Percentiles rank a stretch among this genome's conserved stretches.
phyloP scores from a whole-genome alignment of 35 echinoderm and acorn worm genomes.

The Ophiothrix spiculata region DNA sequence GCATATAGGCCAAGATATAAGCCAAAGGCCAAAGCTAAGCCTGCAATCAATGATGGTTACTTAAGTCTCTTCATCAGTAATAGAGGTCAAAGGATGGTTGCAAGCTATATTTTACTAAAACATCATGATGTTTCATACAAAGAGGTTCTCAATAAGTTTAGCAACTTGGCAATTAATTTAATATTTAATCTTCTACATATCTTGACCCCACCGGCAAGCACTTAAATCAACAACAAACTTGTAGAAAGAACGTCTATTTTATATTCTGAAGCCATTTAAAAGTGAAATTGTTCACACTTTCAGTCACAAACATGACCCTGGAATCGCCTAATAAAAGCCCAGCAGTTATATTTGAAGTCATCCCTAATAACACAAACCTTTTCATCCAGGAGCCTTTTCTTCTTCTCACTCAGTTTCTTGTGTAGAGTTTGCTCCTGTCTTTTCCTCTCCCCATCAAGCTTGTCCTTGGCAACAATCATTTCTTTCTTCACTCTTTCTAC shows the following conservation, averaged over 20 bases:
- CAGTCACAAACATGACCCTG: not conserved
- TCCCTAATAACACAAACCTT: conserved; percentile 41
- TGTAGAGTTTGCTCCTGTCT: conserved; percentile 80
- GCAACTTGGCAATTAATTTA: too few relatives aligned
- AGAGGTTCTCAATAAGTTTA: too few relatives aligned
- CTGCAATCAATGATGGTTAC: too few relatives aligned
- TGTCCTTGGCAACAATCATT: conserved; percentile 55
- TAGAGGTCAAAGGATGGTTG: too few relatives aligned
- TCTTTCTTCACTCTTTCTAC: conserved; percentile 58
- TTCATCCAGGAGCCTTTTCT: conserved; percentile 66
- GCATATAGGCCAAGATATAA: too few relatives aligned
- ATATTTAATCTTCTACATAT: too few relatives aligned
- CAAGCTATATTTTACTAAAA: too few relatives aligned
- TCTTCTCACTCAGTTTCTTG: conserved; percentile 74
- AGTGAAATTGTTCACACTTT: not conserved
- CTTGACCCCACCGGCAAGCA: not conserved
- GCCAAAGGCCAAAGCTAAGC: too few relatives aligned
- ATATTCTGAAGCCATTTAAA: not conserved
- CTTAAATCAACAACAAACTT: not conserved
- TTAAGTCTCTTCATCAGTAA: too few relatives aligned
- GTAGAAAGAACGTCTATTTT: not conserved
- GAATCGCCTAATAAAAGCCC: too few relatives aligned
- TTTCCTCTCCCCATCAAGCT: conserved; percentile 66
- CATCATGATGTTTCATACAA: too few relatives aligned
- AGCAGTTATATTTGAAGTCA: not conserved